phyloP scores from a whole-genome alignment of 1,140 invertebrate genomes.

The Rhysida immarginata region DNA sequence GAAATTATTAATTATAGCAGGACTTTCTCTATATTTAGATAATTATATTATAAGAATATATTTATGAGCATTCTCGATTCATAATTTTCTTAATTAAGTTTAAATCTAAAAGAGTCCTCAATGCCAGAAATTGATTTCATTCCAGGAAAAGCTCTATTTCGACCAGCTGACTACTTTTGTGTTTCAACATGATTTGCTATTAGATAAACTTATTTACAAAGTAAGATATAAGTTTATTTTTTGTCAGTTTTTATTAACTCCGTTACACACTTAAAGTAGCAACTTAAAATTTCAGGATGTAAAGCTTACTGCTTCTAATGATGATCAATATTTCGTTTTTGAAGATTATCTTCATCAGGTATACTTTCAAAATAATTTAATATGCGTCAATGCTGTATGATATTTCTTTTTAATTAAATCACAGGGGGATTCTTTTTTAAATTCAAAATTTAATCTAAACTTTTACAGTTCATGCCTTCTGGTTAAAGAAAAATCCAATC shows the following conservation, averaged over 20 bases:
- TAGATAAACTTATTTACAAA: slow-evolving; percentile 87
- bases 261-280: neutral
- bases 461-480: too few relatives aligned
- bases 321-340: slow-evolving; percentile 96
- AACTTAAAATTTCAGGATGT: slow-evolving; percentile 54
- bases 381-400: too few relatives aligned
- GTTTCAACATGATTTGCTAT: slow-evolving; percentile 74
- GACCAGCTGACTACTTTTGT: slow-evolving; percentile 66
- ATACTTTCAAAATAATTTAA: too few relatives aligned
- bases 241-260: neutral
- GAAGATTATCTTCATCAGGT: slow-evolving; percentile 91
- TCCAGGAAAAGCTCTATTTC: slow-evolving; percentile 65
- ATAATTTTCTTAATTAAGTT: too few relatives aligned
- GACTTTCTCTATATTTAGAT: too few relatives aligned
- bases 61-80: too few relatives aligned
- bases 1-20: too few relatives aligned
- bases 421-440: too few relatives aligned
- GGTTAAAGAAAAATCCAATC: neutral
- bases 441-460: too few relatives aligned
- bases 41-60: too few relatives aligned
- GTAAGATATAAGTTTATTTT: slow-evolving; percentile 26
- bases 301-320: slow-evolving; percentile 85
- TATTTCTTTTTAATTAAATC: too few relatives aligned
- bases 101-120: too few relatives aligned
- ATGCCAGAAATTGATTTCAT: slow-evolving; percentile 16